Conservation (phyloP, 64 coral and sea anemone species). For the Dendrophyllia cribrosa region DNA sequence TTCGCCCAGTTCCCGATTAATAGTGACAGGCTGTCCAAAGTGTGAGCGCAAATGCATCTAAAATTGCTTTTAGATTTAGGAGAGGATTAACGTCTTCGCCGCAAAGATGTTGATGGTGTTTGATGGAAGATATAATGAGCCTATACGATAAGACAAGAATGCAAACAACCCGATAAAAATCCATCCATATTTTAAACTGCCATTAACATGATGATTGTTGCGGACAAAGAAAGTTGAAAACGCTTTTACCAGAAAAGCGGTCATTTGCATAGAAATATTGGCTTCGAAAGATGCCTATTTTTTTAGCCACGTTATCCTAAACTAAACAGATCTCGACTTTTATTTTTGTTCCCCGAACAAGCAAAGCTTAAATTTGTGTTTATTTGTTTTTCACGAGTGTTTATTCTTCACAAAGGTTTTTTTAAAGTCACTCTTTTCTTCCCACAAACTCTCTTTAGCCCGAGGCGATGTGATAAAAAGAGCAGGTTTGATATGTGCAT, state of each 20-base stretch:
- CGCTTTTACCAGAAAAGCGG: not conserved
- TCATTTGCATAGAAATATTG: conserved; percentile 46
- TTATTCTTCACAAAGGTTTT: conserved; percentile 5
- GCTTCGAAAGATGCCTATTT: not conserved
- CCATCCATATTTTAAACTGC: conserved; percentile 45
- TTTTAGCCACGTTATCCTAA: not conserved
- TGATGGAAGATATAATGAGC: conserved; percentile 34
- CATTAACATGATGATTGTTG: not conserved
- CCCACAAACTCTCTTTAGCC: not conserved
- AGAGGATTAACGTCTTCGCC: conserved; percentile 28
- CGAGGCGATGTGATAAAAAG: conserved; percentile 13
- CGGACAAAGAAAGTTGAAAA: not conserved
- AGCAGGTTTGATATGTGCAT: not conserved
- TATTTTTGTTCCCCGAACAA: not conserved
- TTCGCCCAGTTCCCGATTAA: conserved; percentile 8
- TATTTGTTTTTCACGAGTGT: conserved; percentile 35
- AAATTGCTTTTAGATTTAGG: conserved; percentile 47
- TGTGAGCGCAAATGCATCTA: conserved; percentile 26
- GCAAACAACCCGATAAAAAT: conserved; percentile 35
- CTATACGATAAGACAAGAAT: conserved; percentile 4
- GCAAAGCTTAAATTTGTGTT: conserved; percentile 17
- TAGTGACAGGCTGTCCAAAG: conserved; percentile 14
- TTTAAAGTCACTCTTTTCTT: not conserved
- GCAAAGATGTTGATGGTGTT: conserved; percentile 31
- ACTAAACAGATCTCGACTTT: not conserved